Evolutionary conservation across 2,888 invertebrate species (phyloP), one percentile per base, ranked within the genome.

Genomic region (Ganaspis brasiliensis): DNA sequence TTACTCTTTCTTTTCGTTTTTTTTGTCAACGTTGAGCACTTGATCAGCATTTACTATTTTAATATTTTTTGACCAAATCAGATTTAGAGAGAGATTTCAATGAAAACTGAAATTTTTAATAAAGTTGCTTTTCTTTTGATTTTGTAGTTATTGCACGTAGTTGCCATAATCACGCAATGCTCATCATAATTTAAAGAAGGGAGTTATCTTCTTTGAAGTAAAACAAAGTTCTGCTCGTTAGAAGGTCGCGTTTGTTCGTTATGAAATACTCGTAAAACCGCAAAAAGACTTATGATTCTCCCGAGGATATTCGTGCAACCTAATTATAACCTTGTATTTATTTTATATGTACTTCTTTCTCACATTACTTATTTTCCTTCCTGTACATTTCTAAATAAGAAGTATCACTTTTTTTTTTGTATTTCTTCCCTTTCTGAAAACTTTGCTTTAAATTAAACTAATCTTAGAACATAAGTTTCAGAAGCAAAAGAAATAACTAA

Each of bases 241-340:
- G 14, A 26, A 56, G 56, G 56, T 56, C 56, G 56, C 21, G 26
- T 56, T 56, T 56, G 56, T 56, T 56, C 56, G 26, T 24, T 24
- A 26, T 56, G 26, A 56, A 56, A 26, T 26, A 24, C 56, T 56
- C 56, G 26, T 56, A 56, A 56, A 56, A 56, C 19, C 56, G 14
- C 14, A 56, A 56, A 56, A 56, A 24, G 56, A 56, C 56, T 24
- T 26, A 26, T 21, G 56, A 56, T 56, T 56, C 56, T 56, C 56
- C 26, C 56, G 56, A 56, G 26, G 56, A 56, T 56, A 56, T 56
- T 56, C 56, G 56, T 56, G 56, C 26, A 56, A 56, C 56, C 21
- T 56, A 56, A 56, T 52, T 52, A 52, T 52, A 52, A 19, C 19
- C 52, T 52, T 19, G 52, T 52, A 19, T 56, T 56, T 26, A 24